These are phyloP conservation scores for Achlya flavicornis DNA, from an alignment of 2,888 invertebrate genomes.

Conservation along the genomic window DNA sequence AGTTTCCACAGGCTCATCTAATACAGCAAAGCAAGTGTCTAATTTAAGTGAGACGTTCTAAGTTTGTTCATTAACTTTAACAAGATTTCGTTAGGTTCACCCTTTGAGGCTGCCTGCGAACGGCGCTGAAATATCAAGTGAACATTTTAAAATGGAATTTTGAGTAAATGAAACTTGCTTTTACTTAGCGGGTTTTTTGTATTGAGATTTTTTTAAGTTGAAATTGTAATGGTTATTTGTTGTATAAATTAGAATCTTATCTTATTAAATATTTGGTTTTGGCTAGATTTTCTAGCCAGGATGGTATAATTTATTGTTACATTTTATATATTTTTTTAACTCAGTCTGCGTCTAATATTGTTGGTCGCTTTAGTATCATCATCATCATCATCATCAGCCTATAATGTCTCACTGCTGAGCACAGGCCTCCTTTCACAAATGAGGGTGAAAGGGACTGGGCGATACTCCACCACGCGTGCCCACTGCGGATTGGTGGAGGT, in stretches of 20 bases:
- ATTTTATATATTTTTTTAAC: too few relatives aligned
- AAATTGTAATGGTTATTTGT: neutral
- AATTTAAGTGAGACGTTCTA: conserved; percentile 67
- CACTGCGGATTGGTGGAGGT: too few relatives aligned
- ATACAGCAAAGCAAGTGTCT: conserved; percentile 54
- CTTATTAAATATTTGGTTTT: too few relatives aligned
- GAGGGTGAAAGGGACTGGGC: too few relatives aligned
- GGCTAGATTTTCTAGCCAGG: too few relatives aligned
- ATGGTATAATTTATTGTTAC: too few relatives aligned
- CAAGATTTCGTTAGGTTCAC: conserved; percentile 70
- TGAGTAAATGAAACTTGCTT: conserved; percentile 9
- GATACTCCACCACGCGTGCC: too few relatives aligned
- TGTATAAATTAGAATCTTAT: neutral
- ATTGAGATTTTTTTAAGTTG: neutral
- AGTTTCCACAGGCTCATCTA: conserved; percentile 28
- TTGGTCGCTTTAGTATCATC: too few relatives aligned
- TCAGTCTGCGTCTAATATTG: too few relatives aligned
- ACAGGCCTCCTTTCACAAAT: too few relatives aligned
- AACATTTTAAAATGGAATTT: conserved; percentile 41
- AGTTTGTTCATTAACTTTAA: conserved; percentile 80
- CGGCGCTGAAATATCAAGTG: conserved; percentile 61
- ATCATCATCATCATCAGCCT: too few relatives aligned
- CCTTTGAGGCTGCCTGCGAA: conserved; percentile 59
- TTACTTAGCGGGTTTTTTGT: neutral
- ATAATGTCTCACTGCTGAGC: too few relatives aligned